Percentiles rank a stretch among this genome's conserved stretches.
phyloP scores from a whole-genome alignment of 2,888 invertebrate genomes.

The Agonum fuliginosum region DNA sequence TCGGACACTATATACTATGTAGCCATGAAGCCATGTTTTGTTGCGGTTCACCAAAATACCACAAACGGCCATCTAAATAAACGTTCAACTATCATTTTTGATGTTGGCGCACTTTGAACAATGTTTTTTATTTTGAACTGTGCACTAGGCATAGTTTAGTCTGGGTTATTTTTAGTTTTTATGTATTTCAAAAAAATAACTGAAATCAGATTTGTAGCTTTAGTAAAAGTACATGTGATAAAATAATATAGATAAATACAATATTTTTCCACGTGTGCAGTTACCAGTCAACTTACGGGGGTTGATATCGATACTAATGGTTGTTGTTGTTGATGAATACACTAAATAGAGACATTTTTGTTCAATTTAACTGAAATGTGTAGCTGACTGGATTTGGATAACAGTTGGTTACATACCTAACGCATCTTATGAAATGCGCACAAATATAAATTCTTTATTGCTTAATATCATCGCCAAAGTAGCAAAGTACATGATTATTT shows the following conservation, averaged over 20 bases:
- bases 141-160: slow-evolving; percentile 11
- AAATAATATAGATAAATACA: too few relatives aligned
- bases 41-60: background rate
- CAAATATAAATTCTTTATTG: slow-evolving; percentile 21
- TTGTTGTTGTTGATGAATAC: too few relatives aligned
- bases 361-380: too few relatives aligned
- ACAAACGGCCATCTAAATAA: background rate
- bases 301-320: too few relatives aligned
- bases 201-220: background rate
- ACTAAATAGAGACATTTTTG: too few relatives aligned
- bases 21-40: too few relatives aligned
- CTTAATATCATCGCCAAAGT: background rate
- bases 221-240: background rate
- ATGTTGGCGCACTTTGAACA: background rate
- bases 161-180: slow-evolving; percentile 1
- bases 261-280: too few relatives aligned
- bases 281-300: too few relatives aligned
- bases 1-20: slow-evolving; percentile 15
- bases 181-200: background rate
- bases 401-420: background rate
- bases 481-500: slow-evolving; percentile 13
- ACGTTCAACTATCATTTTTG: background rate
- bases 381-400: too few relatives aligned
- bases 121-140: slow-evolving; percentile 3
- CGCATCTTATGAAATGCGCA: background rate